A percentile compares a stretch with the other conserved stretches of the same genome.
These are phyloP conservation scores for Oenanthe melanoleuca DNA, from an alignment of 2,113 vertebrate species.

Conservation along the genomic window DNA sequence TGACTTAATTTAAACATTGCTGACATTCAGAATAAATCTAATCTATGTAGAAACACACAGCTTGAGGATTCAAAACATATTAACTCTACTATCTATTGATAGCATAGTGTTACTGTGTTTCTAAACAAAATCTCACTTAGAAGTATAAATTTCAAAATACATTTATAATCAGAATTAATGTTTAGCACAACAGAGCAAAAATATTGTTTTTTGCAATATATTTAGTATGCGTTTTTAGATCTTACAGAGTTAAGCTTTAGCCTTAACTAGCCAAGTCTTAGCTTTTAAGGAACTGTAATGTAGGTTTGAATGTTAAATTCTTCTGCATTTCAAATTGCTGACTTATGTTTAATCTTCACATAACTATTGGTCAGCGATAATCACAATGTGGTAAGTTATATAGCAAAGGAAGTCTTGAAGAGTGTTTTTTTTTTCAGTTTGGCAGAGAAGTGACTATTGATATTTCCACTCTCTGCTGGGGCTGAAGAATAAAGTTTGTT, in stretches of 20 bases:
- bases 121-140: background rate
- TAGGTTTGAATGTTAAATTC: background rate
- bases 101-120: background rate
- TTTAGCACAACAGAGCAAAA: background rate
- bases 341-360: background rate
- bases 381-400: background rate
- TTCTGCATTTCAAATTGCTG: background rate
- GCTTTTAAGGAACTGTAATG: background rate
- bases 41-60: constrained; percentile 14
- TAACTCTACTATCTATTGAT: background rate
- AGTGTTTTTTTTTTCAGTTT: background rate
- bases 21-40: constrained; percentile 48
- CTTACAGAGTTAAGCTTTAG: background rate
- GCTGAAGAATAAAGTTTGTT: constrained; percentile 43
- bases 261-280: background rate
- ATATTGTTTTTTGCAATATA: background rate
- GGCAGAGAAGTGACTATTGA: constrained; percentile 16
- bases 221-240: background rate
- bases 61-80: constrained; percentile 19
- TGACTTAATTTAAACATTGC: constrained; percentile 50
- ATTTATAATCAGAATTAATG: background rate
- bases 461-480: constrained; percentile 6
- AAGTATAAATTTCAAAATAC: constrained; percentile 4
- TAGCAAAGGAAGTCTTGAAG: background rate
- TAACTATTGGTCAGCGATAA: background rate